Evolutionary conservation across 2,888 invertebrate genomes (phyloP), one percentile per base, ranked within the genome.

Genomic region (Athrips mouffetella): DNA sequence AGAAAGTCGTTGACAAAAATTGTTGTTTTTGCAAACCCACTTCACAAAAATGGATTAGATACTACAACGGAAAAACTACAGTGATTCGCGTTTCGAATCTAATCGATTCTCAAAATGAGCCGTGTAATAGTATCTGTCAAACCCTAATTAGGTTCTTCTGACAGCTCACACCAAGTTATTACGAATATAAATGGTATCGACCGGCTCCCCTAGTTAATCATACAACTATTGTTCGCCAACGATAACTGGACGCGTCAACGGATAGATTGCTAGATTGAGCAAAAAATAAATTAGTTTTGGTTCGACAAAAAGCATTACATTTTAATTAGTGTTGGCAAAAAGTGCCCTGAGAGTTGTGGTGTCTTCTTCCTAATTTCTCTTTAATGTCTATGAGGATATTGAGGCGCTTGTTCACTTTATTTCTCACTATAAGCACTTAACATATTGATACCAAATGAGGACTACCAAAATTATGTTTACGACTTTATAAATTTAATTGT

Each of bases 221-320:
- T 62, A 55, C 48, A 33, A 47, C 64, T 60, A 70, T 74, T 72
- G 71, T 71, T 67, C 48, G 13, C 6, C 11, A 25, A 16, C 45
- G n/a, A 45, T 45, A 45, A 35, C 45, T 15, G 41, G 21, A 41
- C 31, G 18, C 39, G 33, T 48, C 55, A 46, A 54, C 52, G 45
- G 48, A 40, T 41, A 29, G 53, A 37, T 50, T 49, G 51, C 41
- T 50, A 16, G 31, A 3, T 50, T 50, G 41, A 54, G 47, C 69
- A 83, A 83, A 83, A 84, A 84, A 78, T 76, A 78, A 81, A 84
- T 84, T 79, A 80, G 71, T 77, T 82, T 77, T 62, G 59, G 52
- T 54, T 51, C 55, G 57, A 61, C 73, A 82, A 83, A 84, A 82
- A 83, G 64, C 51, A 58, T 74, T 74, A 84, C 76, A 70, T 70